These are phyloP conservation scores for Eristalinus aeneus DNA, from an alignment of 2,888 invertebrate genomes.

Conservation along the genomic window DNA sequence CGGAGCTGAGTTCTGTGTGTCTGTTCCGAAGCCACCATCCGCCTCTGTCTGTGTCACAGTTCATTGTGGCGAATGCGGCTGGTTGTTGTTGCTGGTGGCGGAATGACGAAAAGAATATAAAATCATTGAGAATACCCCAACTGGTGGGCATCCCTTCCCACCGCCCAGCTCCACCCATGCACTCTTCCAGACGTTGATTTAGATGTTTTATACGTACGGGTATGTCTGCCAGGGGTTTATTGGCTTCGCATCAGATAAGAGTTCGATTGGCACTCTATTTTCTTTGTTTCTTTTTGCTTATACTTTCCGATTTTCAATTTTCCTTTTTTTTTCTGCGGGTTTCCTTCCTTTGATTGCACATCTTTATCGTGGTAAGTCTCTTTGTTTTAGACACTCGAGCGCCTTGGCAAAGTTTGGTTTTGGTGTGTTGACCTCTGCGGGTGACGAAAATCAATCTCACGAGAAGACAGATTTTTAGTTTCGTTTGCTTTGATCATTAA, in stretches of 20 bases:
- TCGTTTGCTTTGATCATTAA: neutral
- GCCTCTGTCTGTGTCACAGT: slow-evolving; percentile 42
- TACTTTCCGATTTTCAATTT: neutral
- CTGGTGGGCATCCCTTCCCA: too few species aligned
- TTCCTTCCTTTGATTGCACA: slow-evolving; percentile 52
- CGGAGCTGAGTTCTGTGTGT: slow-evolving; percentile 15
- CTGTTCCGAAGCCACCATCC: slow-evolving; percentile 6
- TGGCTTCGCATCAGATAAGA: slow-evolving; percentile 71
- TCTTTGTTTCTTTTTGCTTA: slow-evolving; percentile 38
- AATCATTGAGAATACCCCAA: slow-evolving; percentile 25
- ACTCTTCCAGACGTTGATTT: slow-evolving; percentile 63
- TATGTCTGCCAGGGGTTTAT: slow-evolving; percentile 69
- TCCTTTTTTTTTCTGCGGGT: slow-evolving; percentile 17
- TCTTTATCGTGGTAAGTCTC: slow-evolving; percentile 15
- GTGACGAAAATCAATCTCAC: slow-evolving; percentile 31
- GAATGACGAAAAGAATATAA: slow-evolving; percentile 32
- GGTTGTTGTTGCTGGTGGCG: slow-evolving; percentile 37
- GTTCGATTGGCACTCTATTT: slow-evolving; percentile 70
- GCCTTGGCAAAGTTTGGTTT: slow-evolving; percentile 19
- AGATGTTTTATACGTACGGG: slow-evolving; percentile 61
- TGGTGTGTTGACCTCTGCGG: slow-evolving; percentile 52
- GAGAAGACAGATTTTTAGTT: neutral
- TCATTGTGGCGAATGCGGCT: slow-evolving; percentile 54
- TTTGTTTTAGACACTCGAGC: slow-evolving; percentile 36
- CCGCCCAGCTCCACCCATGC: slow-evolving; percentile 41